These are phyloP conservation scores for Stenodera caucasica DNA, from an alignment of 2,888 invertebrate species.

Conservation along the genomic window DNA sequence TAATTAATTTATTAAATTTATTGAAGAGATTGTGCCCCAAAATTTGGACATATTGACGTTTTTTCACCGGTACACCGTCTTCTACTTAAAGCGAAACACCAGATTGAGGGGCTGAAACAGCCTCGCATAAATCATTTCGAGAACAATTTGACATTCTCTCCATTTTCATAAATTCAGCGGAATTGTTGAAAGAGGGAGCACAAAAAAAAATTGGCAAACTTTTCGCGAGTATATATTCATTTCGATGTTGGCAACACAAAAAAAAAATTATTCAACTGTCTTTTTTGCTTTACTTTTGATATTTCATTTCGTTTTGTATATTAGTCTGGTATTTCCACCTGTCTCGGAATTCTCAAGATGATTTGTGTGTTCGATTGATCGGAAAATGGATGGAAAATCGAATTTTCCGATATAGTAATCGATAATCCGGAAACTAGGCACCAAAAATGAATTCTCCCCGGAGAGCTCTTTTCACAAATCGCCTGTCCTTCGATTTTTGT, in stretches of 20 bases:
- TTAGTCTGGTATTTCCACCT: not conserved
- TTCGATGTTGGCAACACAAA: not conserved
- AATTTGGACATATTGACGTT: too few relatives aligned
- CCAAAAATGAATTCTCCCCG: too few relatives aligned
- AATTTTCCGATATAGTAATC: not conserved
- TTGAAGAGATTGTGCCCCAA: too few relatives aligned
- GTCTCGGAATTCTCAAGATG: not conserved
- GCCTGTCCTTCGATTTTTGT: too few relatives aligned
- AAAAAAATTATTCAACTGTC: not conserved
- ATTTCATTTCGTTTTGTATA: too few relatives aligned
- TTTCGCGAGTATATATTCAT: not conserved
- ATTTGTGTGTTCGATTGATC: not conserved
- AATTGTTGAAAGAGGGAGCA: not conserved
- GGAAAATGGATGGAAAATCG: not conserved
- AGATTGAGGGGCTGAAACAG: not conserved
- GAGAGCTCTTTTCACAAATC: too few relatives aligned
- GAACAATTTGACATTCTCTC: not conserved
- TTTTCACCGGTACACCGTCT: not conserved
- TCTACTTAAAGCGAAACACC: not conserved
- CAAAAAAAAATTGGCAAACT: not conserved
- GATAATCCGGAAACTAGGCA: too few relatives aligned
- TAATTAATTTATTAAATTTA: constrained; percentile 3
- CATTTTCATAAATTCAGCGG: not conserved
- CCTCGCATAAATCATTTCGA: not conserved
- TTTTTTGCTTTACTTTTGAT: not conserved